Evolutionary conservation across 92 coral and sea anemone species (phyloP), one percentile per base, ranked within the genome.

Genomic region (Plumapathes pennacea): DNA sequence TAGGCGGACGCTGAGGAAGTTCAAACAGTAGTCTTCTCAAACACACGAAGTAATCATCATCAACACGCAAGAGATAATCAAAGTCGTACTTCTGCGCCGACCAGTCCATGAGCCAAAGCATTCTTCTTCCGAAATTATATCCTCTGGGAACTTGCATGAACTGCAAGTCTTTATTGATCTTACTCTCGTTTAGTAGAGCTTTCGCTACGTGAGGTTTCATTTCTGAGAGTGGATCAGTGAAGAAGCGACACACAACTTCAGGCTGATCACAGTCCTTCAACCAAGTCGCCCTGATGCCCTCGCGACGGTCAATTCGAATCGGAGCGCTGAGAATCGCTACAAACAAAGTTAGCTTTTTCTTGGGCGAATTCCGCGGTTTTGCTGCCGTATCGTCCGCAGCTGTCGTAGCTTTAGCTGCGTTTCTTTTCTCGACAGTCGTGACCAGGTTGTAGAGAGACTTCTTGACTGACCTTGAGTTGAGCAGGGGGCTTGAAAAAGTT

Each of bases 11-110:
- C 37, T 61, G 69, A 12, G 96, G 98, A 10, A 92, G 50, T 61
- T 92, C 98, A 30, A 67, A 73, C 39, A 88, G 20, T 57, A 92
- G 62, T 39, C 90, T 60, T 46, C 67, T 80, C 63, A 92, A 65
- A 32, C 98, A 92, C 37, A 92, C 62, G 46, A 92, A 92, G 17
- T 92, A 92, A 45, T 92, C 98, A 50, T 92, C 98, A 39, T 92
- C 98, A 40, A 88, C 76, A 60, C 98, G 70, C 19, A 92, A 62
- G 57, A 88, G 80, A 57, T 77, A 92, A 25, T 92, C 85, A 47
- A 88, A 92, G 12, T 84, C 63, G 41, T 88, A 92, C 38, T 85
- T 83, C 41, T 33, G 46, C 2, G 59, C 69, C 0, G 94, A 79
- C 96, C 98, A 92, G 20, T 84, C 76, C 25, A 88, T 21, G 21